Evolutionary conservation across 2,113 vertebrate species (phyloP).

Genomic region (Chlamydotis undulata): DNA sequence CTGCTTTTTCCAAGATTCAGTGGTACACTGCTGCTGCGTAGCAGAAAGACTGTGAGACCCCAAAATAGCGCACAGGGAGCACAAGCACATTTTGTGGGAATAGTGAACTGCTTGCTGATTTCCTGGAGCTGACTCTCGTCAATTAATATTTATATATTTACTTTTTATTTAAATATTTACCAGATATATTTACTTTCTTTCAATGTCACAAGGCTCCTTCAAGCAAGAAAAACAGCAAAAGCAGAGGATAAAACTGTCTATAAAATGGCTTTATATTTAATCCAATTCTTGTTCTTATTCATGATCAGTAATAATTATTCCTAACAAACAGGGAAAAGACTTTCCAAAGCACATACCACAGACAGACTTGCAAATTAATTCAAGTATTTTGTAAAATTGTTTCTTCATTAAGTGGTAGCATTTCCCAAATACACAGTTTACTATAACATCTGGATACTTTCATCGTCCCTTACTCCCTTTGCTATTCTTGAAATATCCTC

Average conservation of each 20-base stretch:
- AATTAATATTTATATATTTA: neutral
- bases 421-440: conserved; percentile 29
- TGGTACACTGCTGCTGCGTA: neutral
- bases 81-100: rapidly evolving
- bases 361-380: conserved; percentile 33
- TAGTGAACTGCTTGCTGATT: neutral
- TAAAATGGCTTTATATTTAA: neutral
- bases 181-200: neutral
- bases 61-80: neutral
- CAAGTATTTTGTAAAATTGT: conserved; percentile 34
- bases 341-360: conserved; percentile 25
- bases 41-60: neutral
- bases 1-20: neutral
- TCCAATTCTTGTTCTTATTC: neutral
- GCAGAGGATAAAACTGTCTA: neutral
- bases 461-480: conserved; percentile 28
- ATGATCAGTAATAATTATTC: neutral
- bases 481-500: conserved; percentile 48
- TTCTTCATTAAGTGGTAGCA: conserved; percentile 18
- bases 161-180: neutral
- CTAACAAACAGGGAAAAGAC: neutral
- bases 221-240: neutral
- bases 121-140: neutral
- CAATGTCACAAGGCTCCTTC: neutral
- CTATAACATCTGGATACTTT: conserved; percentile 50